Evolutionary conservation across 2,797 vertebrate genomes (phyloP).

Genomic region (Sebastes cheni): DNA sequence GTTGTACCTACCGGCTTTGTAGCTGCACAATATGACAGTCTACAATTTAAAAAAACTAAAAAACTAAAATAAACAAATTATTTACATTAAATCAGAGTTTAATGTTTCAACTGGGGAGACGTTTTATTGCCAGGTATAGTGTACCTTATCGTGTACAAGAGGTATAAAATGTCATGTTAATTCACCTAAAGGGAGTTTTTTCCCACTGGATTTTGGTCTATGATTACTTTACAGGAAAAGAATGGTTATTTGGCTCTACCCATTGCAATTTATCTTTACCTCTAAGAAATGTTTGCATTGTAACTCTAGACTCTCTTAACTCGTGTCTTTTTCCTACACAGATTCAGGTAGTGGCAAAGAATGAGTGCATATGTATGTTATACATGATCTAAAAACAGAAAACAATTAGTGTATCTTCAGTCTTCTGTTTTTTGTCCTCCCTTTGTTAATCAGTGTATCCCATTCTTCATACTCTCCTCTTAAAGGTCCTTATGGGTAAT

Average conservation of each 20-base stretch:
- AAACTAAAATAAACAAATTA: too few species aligned
- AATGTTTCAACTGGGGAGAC: not conserved
- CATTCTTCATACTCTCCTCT: not conserved
- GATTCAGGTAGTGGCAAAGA: not conserved
- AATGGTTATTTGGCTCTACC: not conserved
- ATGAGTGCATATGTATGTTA: rapidly evolving
- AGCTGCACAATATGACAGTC: not conserved
- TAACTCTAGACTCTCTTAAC: not conserved
- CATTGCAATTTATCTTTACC: not conserved
- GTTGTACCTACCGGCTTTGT: not conserved
- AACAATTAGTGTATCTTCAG: not conserved
- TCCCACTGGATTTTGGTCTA: not conserved
- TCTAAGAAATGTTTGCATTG: not conserved
- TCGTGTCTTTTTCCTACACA: not conserved
- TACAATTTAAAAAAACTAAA: not conserved
- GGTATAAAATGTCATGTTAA: rapidly evolving
- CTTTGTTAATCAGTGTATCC: not conserved
- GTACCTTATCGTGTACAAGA: not conserved
- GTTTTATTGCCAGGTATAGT: not conserved
- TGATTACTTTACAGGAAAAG: rapidly evolving
- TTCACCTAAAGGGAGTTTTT: rapidly evolving
- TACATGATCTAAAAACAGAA: not conserved
- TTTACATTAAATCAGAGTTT: not conserved
- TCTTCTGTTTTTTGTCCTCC: not conserved
- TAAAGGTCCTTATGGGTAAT: not conserved